These are phyloP conservation scores for Dysidea cf. avara DNA, from an alignment of 37 sponge, comb jelly and placozoan genomes.

Conservation along the genomic window DNA sequence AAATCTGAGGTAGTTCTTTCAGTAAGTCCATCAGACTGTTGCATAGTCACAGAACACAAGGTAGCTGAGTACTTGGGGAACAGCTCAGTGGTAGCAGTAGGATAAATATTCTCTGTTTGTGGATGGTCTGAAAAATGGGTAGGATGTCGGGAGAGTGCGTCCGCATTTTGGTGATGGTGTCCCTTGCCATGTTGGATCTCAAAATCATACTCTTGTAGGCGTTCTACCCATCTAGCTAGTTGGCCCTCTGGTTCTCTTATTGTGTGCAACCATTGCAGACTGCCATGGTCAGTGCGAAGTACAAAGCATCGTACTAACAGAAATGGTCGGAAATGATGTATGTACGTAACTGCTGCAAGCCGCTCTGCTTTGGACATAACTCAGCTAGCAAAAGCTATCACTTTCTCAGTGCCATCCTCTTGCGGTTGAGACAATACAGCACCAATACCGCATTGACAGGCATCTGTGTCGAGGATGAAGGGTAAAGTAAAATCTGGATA, in stretches of 20 bases:
- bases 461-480: conserved; percentile 21
- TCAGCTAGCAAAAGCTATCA: conserved; percentile 1
- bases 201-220: conserved; percentile 12
- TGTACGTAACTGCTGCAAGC: conserved; percentile 1
- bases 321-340: background rate
- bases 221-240: conserved; percentile 8
- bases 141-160: conserved; percentile 11
- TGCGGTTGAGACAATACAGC: background rate
- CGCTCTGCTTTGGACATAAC: background rate
- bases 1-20: no score
- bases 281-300: background rate
- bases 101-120: no score
- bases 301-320: background rate
- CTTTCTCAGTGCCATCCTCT: background rate
- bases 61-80: no score
- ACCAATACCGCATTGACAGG: background rate
- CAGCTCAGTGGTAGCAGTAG: no score
- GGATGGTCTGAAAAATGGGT: no score
- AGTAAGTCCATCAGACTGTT: no score
- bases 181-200: background rate
- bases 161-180: conserved; percentile 1
- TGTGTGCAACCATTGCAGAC: background rate
- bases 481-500: background rate
- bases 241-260: conserved; percentile 3
- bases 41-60: no score